Conservation (phyloP, 2,113 vertebrate genomes). For the Ameiurus melas region DNA sequence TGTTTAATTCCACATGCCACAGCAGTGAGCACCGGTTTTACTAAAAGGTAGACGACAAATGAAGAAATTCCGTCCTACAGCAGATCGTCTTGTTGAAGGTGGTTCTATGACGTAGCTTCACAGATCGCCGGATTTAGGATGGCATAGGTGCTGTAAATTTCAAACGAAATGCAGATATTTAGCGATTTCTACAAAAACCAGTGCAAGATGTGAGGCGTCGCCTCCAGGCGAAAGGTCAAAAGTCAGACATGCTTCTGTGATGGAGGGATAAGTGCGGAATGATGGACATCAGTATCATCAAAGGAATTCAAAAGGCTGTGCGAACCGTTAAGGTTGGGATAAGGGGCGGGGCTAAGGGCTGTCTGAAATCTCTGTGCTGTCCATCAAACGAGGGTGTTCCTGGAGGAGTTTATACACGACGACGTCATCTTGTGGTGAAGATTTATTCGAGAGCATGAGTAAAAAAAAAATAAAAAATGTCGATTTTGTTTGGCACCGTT, state of each 20-base stretch:
- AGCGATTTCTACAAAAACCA: neutral
- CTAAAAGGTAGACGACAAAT: neutral
- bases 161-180: neutral
- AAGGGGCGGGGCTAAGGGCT: neutral
- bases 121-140: neutral
- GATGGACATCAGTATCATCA: neutral
- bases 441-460: neutral
- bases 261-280: neutral
- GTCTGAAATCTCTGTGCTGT: neutral
- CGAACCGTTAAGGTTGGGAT: neutral
- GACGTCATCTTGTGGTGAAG: neutral
- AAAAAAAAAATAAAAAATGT: neutral
- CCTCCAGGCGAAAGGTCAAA: neutral
- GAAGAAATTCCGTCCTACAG: neutral
- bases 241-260: slow-evolving; percentile 1
- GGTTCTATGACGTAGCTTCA: neutral
- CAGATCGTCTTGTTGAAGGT: neutral
- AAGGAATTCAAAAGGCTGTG: neutral
- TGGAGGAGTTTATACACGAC: neutral
- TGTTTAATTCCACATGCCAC: neutral
- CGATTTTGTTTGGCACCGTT: neutral
- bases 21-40: neutral
- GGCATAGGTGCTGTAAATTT: neutral
- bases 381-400: neutral
- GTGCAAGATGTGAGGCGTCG: neutral